Evolutionary conservation across 30 jellyfish, hydroid and myxozoan genomes (phyloP).

Genomic region (Cassiopea andromeda): DNA sequence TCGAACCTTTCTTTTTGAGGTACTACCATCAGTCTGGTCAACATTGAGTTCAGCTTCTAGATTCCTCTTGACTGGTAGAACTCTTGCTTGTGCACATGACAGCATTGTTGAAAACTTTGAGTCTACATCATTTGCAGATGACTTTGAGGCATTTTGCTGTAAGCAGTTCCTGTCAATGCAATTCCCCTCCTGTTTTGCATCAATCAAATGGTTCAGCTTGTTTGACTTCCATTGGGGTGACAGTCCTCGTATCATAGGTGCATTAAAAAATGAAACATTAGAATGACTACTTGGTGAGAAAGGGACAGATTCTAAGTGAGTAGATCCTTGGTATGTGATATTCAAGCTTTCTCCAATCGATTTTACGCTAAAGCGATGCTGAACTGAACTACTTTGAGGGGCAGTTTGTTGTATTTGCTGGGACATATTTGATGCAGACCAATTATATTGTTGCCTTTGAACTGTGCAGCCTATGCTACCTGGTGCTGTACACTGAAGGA

Average conservation of each 20-base stretch:
- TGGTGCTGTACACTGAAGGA: slow-evolving; percentile 28
- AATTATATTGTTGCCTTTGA: neutral
- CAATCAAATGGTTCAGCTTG: neutral
- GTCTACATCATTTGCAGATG: slow-evolving; percentile 6
- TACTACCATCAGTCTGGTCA: neutral
- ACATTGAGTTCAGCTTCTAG: slow-evolving; percentile 10
- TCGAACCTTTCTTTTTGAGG: slow-evolving; percentile 6
- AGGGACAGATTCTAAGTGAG: neutral
- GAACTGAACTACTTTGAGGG: neutral
- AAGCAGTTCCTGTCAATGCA: neutral
- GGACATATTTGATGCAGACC: neutral
- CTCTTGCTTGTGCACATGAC: slow-evolving; percentile 14
- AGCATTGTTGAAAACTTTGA: slow-evolving; percentile 3
- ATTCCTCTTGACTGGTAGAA: slow-evolving; percentile 16
- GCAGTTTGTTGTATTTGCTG: neutral
- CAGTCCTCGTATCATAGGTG: slow-evolving; percentile 25
- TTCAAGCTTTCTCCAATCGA: slow-evolving; percentile 29
- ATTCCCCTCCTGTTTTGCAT: neutral
- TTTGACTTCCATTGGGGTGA: slow-evolving; percentile 31
- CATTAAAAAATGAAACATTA: neutral
- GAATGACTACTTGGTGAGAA: slow-evolving; percentile 16
- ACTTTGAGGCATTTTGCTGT: neutral
- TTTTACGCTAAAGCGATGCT: slow-evolving; percentile 10
- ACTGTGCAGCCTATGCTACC: neutral
- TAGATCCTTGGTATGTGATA: neutral